These are phyloP conservation scores for Aurelia sp. DNA, from an alignment of 30 jellyfish, hydroid and myxozoan species.

Conservation along the genomic window DNA sequence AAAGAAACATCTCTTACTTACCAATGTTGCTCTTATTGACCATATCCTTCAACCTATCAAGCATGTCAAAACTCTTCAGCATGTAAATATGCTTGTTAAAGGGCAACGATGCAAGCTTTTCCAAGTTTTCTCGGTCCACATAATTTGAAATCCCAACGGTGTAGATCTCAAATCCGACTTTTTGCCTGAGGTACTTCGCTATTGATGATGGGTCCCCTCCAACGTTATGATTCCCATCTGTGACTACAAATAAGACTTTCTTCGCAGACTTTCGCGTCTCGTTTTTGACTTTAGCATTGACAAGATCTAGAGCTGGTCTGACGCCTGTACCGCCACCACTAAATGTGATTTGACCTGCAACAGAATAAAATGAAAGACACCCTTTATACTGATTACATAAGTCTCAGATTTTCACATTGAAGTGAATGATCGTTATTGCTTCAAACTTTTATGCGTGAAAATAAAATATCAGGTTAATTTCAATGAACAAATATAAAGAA, in stretches of 20 bases:
- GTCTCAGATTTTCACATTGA: too few relatives aligned
- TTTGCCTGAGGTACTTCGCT: conserved; percentile 43
- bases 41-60: conserved; percentile 46
- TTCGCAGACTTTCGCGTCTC: conserved; percentile 68
- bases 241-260: conserved; percentile 67
- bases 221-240: conserved; percentile 72
- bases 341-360: conserved; percentile 37
- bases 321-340: conserved; percentile 84
- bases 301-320: conserved; percentile 58
- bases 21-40: conserved; percentile 55
- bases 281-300: conserved; percentile 24
- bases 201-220: conserved; percentile 71
- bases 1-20: conserved; percentile 9
- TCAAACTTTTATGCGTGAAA: too few relatives aligned
- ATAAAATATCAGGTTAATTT: too few relatives aligned
- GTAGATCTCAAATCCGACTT: conserved; percentile 40
- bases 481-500: too few relatives aligned
- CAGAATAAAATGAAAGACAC: neutral
- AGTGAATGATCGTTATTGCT: too few relatives aligned
- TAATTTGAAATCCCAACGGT: conserved; percentile 56
- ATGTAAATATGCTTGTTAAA: conserved; percentile 42
- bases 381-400: too few relatives aligned
- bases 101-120: conserved; percentile 69
- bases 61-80: conserved; percentile 50
- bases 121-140: conserved; percentile 59